Percentiles rank a stretch among this genome's conserved stretches.
Conservation (phyloP, 2,797 vertebrate genomes). For the Gallinago solitaria region DNA sequence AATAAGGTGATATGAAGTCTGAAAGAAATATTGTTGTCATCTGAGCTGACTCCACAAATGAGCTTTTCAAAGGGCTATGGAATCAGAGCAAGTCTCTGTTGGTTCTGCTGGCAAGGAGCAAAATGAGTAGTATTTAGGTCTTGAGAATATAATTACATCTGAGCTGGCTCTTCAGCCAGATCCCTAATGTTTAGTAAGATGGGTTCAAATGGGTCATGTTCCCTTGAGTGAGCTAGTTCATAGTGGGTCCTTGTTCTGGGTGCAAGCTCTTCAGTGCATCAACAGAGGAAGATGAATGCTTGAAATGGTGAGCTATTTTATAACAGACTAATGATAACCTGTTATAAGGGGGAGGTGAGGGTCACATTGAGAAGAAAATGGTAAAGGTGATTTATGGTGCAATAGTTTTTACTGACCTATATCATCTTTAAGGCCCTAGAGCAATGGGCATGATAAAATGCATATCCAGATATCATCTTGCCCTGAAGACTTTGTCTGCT, state of each 20-base stretch:
- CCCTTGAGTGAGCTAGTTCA: not conserved
- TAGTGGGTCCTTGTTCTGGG: not conserved
- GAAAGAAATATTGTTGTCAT: not conserved
- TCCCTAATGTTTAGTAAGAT: not conserved
- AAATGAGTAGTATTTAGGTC: not conserved
- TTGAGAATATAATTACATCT: slow-evolving; percentile 24
- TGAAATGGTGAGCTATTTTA: not conserved
- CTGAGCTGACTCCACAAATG: not conserved
- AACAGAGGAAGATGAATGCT: not conserved
- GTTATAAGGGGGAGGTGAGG: not conserved
- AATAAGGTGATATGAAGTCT: not conserved
- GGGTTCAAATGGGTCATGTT: not conserved
- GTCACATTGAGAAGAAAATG: not conserved
- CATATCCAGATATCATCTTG: not conserved
- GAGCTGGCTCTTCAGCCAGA: not conserved
- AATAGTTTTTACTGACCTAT: not conserved
- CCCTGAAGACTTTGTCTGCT: not conserved
- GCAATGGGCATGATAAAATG: not conserved
- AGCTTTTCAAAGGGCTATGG: not conserved
- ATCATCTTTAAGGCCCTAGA: not conserved
- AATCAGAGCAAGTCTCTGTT: not conserved
- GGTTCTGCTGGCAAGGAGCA: not conserved
- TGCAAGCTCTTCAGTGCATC: not conserved
- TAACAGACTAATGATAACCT: not conserved
- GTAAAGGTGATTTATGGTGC: not conserved